Evolutionary conservation across 2,888 invertebrate genomes (phyloP).

Genomic region (Zootermopsis nevadensis): DNA sequence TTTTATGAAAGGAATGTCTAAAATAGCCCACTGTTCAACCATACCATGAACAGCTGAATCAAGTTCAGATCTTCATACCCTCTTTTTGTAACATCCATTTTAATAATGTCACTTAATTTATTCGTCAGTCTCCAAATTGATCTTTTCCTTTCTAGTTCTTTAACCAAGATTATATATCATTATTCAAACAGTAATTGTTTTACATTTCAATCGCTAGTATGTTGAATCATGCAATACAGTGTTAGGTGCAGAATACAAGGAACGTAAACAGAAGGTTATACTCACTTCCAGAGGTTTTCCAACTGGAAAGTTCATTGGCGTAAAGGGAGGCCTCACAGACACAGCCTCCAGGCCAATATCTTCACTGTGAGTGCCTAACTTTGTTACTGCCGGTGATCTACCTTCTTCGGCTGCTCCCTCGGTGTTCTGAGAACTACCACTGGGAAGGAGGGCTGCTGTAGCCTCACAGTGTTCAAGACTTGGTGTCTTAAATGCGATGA

Average conservation of each 20-base stretch:
- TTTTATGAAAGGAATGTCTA: too few species aligned
- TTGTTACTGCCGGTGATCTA: slow-evolving; percentile 58
- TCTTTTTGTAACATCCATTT: too few species aligned
- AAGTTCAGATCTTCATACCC: too few species aligned
- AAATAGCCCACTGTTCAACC: too few species aligned
- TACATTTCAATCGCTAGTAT: background rate
- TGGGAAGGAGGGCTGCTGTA: slow-evolving; percentile 33
- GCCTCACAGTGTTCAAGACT: slow-evolving; percentile 78
- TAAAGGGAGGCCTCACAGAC: slow-evolving; percentile 52
- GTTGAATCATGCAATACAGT: too few species aligned
- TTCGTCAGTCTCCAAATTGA: too few species aligned
- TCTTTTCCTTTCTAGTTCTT: too few species aligned
- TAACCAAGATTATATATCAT: too few species aligned
- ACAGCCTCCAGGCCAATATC: slow-evolving; percentile 14
- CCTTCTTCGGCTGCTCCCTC: slow-evolving; percentile 72
- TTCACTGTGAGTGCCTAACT: background rate
- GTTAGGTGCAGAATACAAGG: background rate
- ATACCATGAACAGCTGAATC: too few species aligned
- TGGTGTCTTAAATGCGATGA: slow-evolving; percentile 88
- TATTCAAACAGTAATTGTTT: background rate
- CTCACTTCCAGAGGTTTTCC: slow-evolving; percentile 86
- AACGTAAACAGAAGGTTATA: background rate
- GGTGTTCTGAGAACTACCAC: slow-evolving; percentile 58
- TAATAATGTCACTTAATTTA: too few species aligned
- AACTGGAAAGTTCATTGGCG: slow-evolving; percentile 74